A percentile compares a stretch with the other conserved stretches of the same genome.
Conservation (phyloP, 2,888 invertebrate species). For the Polyploca ridens region DNA sequence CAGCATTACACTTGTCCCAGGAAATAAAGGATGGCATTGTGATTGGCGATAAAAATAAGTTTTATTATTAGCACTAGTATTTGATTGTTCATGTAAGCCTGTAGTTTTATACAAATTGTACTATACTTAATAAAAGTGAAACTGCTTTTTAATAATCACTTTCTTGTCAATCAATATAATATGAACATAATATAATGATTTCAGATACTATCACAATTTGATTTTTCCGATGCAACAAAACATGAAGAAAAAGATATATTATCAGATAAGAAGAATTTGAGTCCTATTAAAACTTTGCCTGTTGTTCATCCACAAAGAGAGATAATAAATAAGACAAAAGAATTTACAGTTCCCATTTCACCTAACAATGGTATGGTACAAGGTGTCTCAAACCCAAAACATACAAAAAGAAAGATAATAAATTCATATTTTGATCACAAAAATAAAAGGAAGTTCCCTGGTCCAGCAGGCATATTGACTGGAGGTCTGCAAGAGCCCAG, state of each 20-base stretch:
- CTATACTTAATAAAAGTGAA: too few species aligned
- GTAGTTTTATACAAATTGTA: too few species aligned
- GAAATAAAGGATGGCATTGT: too few species aligned
- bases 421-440: slow-evolving; percentile 71
- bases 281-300: not conserved
- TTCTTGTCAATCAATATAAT: too few species aligned
- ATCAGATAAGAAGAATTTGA: not conserved
- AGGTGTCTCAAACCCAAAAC: slow-evolving; percentile 51
- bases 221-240: slow-evolving; percentile 54
- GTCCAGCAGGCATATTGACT: slow-evolving; percentile 74
- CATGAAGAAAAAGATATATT: not conserved
- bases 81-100: too few species aligned
- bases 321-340: not conserved
- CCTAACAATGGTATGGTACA: not conserved
- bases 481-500: slow-evolving; percentile 60
- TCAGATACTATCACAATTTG: slow-evolving; percentile 75
- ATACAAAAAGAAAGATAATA: slow-evolving; percentile 71
- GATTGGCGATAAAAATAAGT: too few species aligned
- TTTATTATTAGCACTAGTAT: too few species aligned
- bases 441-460: slow-evolving; percentile 76
- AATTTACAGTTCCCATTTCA: not conserved
- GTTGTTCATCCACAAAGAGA: not conserved
- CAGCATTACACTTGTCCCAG: too few species aligned
- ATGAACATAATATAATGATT: slow-evolving; percentile 17
- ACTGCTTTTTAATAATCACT: too few species aligned